Evolutionary conservation across 2,888 invertebrate genomes (phyloP).

Genomic region (Autographa pulchrina): DNA sequence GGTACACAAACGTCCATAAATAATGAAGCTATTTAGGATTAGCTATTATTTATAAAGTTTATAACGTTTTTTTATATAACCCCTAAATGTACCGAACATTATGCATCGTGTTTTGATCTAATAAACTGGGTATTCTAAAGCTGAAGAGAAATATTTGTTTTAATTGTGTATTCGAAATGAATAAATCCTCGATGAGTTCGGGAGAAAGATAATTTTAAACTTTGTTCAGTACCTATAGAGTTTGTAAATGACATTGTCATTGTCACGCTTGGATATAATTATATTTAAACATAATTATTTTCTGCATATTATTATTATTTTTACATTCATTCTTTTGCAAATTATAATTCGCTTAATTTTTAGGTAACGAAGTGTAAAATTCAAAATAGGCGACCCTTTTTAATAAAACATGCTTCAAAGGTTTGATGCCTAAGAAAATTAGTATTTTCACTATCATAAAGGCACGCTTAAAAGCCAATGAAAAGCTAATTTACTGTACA

Average conservation of each 20-base stretch:
- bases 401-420: background rate
- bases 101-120: conserved; percentile 38
- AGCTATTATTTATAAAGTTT: conserved; percentile 31
- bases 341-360: background rate
- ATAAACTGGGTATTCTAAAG: conserved; percentile 44
- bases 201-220: conserved; percentile 55
- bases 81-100: conserved; percentile 41
- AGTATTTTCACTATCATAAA: background rate
- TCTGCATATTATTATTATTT: too few relatives aligned
- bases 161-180: conserved; percentile 40
- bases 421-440: background rate
- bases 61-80: conserved; percentile 20
- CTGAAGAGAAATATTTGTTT: conserved; percentile 52
- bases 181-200: conserved; percentile 53
- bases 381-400: background rate
- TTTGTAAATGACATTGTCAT: conserved; percentile 22
- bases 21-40: conserved; percentile 26
- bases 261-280: conserved; percentile 16
- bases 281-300: background rate
- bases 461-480: background rate
- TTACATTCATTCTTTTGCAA: too few relatives aligned
- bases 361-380: background rate
- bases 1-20: conserved; percentile 13
- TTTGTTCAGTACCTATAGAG: conserved; percentile 49
- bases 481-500: background rate